These are phyloP conservation scores for Nymphalis c-album DNA, from an alignment of 2,888 invertebrate genomes.

Conservation along the genomic window DNA sequence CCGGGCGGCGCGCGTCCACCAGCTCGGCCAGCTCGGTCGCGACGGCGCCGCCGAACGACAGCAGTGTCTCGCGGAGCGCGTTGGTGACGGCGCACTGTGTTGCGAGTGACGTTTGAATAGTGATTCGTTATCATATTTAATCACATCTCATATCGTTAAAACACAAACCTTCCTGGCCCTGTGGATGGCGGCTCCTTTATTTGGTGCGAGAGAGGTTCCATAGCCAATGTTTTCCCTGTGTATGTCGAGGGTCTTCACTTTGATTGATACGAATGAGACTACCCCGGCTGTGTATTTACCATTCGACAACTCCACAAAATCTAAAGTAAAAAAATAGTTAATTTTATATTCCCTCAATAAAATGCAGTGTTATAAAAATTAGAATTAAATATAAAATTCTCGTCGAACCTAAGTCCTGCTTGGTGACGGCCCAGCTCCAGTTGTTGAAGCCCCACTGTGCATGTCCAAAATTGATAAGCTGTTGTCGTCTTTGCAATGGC, in stretches of 20 bases:
- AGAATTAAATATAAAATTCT: neutral
- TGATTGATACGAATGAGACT: slow-evolving; percentile 69
- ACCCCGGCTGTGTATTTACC: slow-evolving; percentile 73
- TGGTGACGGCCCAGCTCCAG: slow-evolving; percentile 76
- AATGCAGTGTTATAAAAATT: neutral
- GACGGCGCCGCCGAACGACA: slow-evolving; percentile 72
- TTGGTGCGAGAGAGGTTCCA: slow-evolving; percentile 61
- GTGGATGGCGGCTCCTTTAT: slow-evolving; percentile 72
- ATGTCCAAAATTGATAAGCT: slow-evolving; percentile 76
- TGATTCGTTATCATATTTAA: neutral
- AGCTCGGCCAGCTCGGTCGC: slow-evolving; percentile 62
- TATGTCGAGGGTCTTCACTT: slow-evolving; percentile 70
- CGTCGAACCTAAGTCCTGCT: slow-evolving; percentile 70
- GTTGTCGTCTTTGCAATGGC: slow-evolving; percentile 61
- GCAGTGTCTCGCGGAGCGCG: slow-evolving; percentile 69
- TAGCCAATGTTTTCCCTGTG: slow-evolving; percentile 76
- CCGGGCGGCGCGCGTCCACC: slow-evolving; percentile 50
- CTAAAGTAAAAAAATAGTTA: slow-evolving; percentile 49
- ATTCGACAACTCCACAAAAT: slow-evolving; percentile 69
- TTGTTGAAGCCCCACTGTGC: slow-evolving; percentile 78
- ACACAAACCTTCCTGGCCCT: slow-evolving; percentile 70
- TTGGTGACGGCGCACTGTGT: slow-evolving; percentile 74
- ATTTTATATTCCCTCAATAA: neutral
- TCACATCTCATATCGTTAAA: no score
- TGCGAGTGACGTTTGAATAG: neutral